A percentile compares a stretch with the other conserved stretches of the same genome.
Conservation (phyloP, 2,797 vertebrate genomes). For the Tangara arthus region DNA sequence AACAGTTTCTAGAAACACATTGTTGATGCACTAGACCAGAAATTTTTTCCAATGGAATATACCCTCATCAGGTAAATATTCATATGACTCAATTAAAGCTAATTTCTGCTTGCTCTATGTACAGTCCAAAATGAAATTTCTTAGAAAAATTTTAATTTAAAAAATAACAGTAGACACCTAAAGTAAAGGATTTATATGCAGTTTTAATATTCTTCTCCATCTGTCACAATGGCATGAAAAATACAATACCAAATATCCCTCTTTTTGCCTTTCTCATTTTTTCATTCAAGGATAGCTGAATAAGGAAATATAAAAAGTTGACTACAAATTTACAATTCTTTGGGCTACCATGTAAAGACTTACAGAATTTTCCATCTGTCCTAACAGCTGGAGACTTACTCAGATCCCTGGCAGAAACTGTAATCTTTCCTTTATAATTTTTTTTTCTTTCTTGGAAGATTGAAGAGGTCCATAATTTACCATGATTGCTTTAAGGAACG, state of each 20-base stretch:
- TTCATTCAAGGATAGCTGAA: background rate
- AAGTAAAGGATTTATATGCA: background rate
- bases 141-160: background rate
- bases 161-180: background rate
- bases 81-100: background rate
- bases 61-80: background rate
- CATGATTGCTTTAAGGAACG: background rate
- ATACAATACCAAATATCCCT: background rate
- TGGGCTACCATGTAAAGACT: background rate
- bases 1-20: background rate
- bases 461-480: conserved; percentile 10
- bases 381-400: conserved; percentile 1
- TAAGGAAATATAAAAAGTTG: background rate
- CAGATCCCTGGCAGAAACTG: background rate
- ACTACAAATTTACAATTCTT: background rate
- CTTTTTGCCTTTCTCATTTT: background rate
- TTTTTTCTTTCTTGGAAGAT: background rate
- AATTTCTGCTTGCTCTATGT: background rate
- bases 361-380: conserved; percentile 20
- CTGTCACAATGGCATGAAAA: background rate
- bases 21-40: background rate
- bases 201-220: background rate
- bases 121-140: background rate
- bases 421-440: background rate
- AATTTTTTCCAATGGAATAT: background rate